A percentile compares a stretch with the other conserved stretches of the same genome.
Conservation (phyloP, 2,113 vertebrate species). For the Trichechus manatus region DNA sequence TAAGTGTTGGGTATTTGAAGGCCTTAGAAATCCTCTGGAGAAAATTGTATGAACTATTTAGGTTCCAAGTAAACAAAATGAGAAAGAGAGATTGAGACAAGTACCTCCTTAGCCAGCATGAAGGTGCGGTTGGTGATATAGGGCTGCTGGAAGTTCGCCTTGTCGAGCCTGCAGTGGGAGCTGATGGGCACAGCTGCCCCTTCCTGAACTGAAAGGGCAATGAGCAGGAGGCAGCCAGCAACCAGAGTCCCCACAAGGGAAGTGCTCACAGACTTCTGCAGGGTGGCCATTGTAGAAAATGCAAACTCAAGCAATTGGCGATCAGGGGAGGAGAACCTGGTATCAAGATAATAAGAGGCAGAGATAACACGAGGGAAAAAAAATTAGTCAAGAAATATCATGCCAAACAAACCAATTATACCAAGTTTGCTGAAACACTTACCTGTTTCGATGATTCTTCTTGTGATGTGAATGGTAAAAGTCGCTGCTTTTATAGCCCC, state of each 20-base stretch:
- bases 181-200: not conserved
- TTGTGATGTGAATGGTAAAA: conserved; percentile 71
- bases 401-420: not conserved
- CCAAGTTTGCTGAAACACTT: conserved; percentile 66
- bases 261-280: conserved; percentile 63
- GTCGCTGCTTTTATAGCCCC: conserved; percentile 86
- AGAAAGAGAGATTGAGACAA: not conserved
- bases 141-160: conserved; percentile 72
- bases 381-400: not conserved
- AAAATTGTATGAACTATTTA: not conserved
- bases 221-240: conserved; percentile 80
- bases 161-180: conserved; percentile 80
- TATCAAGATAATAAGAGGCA: conserved; percentile 51
- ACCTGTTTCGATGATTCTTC: conserved; percentile 82
- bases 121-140: conserved; percentile 86
- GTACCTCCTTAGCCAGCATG: conserved; percentile 86
- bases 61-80: not conserved
- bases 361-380: not conserved
- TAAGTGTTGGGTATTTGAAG: not conserved
- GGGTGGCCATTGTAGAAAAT: conserved; percentile 74
- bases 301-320: not conserved
- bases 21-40: not conserved
- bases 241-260: conserved; percentile 71
- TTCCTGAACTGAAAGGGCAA: conserved; percentile 68
- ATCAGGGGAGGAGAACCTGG: conserved; percentile 49